Base-by-base conservation (phyloP, 2,888 invertebrate species). In the Tridacna gigas region DNA sequence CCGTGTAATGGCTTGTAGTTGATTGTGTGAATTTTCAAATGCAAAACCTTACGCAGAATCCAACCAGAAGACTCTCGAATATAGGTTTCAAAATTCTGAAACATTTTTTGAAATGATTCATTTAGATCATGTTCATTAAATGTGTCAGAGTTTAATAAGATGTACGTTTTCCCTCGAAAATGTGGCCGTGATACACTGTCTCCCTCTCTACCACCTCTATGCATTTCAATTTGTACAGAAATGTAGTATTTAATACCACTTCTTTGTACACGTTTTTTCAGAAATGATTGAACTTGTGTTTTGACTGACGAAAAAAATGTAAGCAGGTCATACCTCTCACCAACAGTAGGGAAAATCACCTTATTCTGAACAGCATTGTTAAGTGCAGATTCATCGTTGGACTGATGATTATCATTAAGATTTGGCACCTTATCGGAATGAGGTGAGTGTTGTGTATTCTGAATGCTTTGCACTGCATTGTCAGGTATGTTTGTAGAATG, bases 91-190 rank as follows among this genome's bases (percentile, higher is more conserved):
- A 86, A 76, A 66, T 56, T 56, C 67, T 56, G 28, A 65, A 77
- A 77, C 77, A 86, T 83, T 69, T 83, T 81, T 45, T 82, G 85
- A 48, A 85, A 75, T 45, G 79, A 67, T 74, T 75, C 77, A 63
- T 76, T 79, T 45, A 83, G 51, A 51, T 81, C 69, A 47, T 81
- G 67, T n/a, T 78, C 73, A 69, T 71, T 26, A 56, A 77, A 74
- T n/a, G 77, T 74, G 0, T 77, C 77, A 20, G 61, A 37, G 37
- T 67, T 63, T 63, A 81, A 60, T 22, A 65, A 65, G 15, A 65
- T 77, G 65, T 83, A 81, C 22, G 73, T 87, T 28, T 61, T 76
- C 22, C 82, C 80, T 69, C 86, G 67, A 74, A 86, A 86, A 77
- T 84, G 74, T 15, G 82, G 86, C 12, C 28, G n/a, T 20, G 73